Evolutionary conservation across 92 coral and sea anemone genomes (phyloP), one percentile per base, ranked within the genome.

Genomic region (Epizoanthus rinbou): DNA sequence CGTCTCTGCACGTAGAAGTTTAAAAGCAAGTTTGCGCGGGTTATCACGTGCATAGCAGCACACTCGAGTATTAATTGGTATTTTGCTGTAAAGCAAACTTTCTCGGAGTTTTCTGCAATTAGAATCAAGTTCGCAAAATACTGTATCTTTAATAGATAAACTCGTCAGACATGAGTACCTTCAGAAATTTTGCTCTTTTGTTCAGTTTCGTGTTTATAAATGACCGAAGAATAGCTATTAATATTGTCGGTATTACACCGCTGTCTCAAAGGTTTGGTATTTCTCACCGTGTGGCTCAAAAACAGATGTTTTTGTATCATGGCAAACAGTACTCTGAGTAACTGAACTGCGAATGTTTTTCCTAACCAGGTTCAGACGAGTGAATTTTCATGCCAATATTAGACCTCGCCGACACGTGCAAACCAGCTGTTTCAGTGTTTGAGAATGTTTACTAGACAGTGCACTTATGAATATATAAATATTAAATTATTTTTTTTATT

Each of bases 141-240:
- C 31, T 22, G 17, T 23, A 33, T 24, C 22, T 50, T 45, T 47
- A 45, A 15, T 25, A 72, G 47, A 19, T 50, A 11, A 73, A 50
- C 31, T 73, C 63, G 63, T 73, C 79, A 73, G 28, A 52, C 60
- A 19, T 25, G 79, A 73, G 59, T 45, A 14, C 41, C 11, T 73
- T 31, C 58, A 45, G 25, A 23, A 73, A 21, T 8, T 17, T 5
- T 13, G 8, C 6, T 3, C 43, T 37, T 37, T 71, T 43, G 76
- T 71, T 41, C 28, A 47, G 58, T 19, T 50, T 7, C 1, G 50
- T 33, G 24, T 25, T 16, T 11, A 43, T 2, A 28, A 22, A 43
- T 57, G 28, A 52, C 24, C 15, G 35, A 0, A 47, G 16, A 18
- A 68, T 11, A 18, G 33, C 45, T n/a, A n/a, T n/a, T n/a, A 18